Conservation (phyloP, 2,797 vertebrate species). For the Aulostomus chinensis region DNA sequence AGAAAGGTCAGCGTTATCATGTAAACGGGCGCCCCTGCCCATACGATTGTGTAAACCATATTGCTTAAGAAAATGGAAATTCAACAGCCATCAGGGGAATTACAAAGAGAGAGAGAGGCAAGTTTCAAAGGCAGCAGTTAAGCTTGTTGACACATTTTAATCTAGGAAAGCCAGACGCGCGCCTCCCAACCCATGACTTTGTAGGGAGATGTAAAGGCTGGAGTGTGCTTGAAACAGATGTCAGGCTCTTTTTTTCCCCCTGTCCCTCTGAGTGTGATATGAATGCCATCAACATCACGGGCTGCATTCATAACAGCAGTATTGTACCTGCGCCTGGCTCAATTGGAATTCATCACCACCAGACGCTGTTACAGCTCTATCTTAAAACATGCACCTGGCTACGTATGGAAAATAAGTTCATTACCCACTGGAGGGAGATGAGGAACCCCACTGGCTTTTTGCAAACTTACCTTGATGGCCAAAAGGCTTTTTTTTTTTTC, state of each 20-base stretch:
- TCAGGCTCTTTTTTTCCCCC: conserved; percentile 46
- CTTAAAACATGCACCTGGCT: conserved; percentile 83
- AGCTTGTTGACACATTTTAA: conserved; percentile 79
- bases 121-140: conserved; percentile 74
- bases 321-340: conserved; percentile 65
- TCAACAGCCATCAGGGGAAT: conserved; percentile 63
- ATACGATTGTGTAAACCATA: conserved; percentile 59
- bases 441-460: conserved; percentile 68
- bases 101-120: conserved; percentile 57
- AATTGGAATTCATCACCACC: conserved; percentile 69
- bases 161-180: conserved; percentile 72
- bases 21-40: conserved; percentile 25
- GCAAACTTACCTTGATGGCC: conserved; percentile 71
- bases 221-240: conserved; percentile 75
- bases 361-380: conserved; percentile 73
- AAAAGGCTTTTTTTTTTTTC: conserved; percentile 28
- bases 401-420: conserved; percentile 71
- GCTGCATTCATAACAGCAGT: conserved; percentile 70
- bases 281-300: conserved; percentile 70
- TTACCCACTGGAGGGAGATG: conserved; percentile 70
- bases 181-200: conserved; percentile 70
- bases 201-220: conserved; percentile 68
- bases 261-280: conserved; percentile 68
- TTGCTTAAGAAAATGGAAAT: conserved; percentile 72
- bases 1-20: conserved; percentile 41